Percentiles rank a stretch among this genome's conserved stretches.
These are phyloP conservation scores for Typhlichthys eigenmanni DNA, from an alignment of 2,797 vertebrate genomes.

Conservation along the genomic window DNA sequence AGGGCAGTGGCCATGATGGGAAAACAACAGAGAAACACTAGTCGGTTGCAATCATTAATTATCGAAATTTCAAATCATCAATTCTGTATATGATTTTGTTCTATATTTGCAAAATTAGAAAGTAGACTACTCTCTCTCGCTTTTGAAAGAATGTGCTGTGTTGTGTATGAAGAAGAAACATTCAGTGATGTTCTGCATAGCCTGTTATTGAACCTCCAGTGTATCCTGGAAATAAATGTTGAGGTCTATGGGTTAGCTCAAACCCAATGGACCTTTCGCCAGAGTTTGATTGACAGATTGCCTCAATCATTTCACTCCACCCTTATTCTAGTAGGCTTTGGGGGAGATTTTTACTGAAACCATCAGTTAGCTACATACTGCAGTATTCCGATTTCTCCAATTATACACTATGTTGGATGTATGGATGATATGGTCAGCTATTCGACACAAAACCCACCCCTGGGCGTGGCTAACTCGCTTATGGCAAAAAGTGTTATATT, in stretches of 20 bases:
- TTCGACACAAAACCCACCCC: too few species aligned
- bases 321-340: too few species aligned
- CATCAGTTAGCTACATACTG: too few species aligned
- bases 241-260: conserved; percentile 26
- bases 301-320: too few species aligned
- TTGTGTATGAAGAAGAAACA: conserved; percentile 34
- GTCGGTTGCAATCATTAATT: not conserved
- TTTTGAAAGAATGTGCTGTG: conserved; percentile 43
- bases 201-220: conserved; percentile 28
- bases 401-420: too few species aligned
- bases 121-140: conserved; percentile 19
- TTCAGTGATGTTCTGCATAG: conserved; percentile 40
- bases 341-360: too few species aligned
- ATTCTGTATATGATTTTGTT: conserved; percentile 6
- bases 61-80: not conserved
- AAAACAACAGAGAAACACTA: not conserved
- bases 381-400: too few species aligned
- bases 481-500: conserved; percentile 13
- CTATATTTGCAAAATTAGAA: not conserved
- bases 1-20: not conserved
- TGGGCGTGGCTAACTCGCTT: too few species aligned
- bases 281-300: too few species aligned
- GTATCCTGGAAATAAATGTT: conserved; percentile 19
- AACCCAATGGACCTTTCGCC: conserved; percentile 12
- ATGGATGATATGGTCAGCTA: too few species aligned